Base-by-base conservation (phyloP, 1,140 invertebrate species). In the Steinernema feltiae region DNA sequence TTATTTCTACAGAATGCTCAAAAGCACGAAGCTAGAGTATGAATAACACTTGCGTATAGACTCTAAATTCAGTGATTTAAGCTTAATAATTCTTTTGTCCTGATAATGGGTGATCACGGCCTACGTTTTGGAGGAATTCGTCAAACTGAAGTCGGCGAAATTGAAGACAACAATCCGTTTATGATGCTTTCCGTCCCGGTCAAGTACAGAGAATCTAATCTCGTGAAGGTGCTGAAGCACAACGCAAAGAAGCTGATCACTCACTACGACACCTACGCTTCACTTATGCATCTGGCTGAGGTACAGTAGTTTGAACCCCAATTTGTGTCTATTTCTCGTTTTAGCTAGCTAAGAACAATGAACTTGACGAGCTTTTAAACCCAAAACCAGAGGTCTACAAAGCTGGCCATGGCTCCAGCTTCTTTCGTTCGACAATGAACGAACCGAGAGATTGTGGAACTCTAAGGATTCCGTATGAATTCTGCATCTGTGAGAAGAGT, bases 81-180 rank as follows among this genome's bases (percentile, higher is more conserved):
- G 77, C 24, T 78, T 1, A 74, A 78, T 24, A 78, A 78, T 12
- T 71, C 75, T 1, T 78, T 78, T 30, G 77, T 78, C 0, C 32
- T 78, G 18, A 53, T 78, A 24, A 76, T 77, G 74, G 77, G 77
- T 0, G 77, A 78, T 35, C 77, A 78, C 63, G 77, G 77, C 3
- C 31, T 78, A 0, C 35, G 77, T 46, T 78, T 78, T 69, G 77
- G 77, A 70, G 46, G 30, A 0, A 48, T 78, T n/a, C 15, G 70
- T 17, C 2, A 18, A 24, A 30, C 29, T 30, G 0, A 17, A 31
- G 48, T 77, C 24, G 77, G 77, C 30, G 46, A 70, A 32, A 21
- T 76, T 0, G 77, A 78, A 32, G 74, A 76, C 1, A 78, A 72
- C 48, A 75, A 78, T 30, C 77, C 77, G 21, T 69, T 78, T 30